Base-by-base conservation (phyloP, 1,140 invertebrate genomes). In the Psilanteris sp. region DNA sequence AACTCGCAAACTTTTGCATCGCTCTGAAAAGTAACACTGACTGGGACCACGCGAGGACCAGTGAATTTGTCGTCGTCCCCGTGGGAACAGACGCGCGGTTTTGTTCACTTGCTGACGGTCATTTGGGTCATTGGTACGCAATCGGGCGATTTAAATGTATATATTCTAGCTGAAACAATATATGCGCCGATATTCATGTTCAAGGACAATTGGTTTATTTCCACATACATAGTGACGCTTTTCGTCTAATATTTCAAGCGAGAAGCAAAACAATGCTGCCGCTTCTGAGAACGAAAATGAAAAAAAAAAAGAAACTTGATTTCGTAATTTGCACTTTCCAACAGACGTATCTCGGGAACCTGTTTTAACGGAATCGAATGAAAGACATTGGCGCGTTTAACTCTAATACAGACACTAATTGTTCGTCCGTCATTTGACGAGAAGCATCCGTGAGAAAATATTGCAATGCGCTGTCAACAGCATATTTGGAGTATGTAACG, bases 371-470 rank as follows among this genome's bases (percentile, higher is more conserved):
- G 55, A 64, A 50, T 64, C 50, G 29, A 70, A 36, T 57, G 54
- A 70, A 76, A 76, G 64, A 68, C 64, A 76, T 50, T 50, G 34
- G 64, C 34, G 50, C 48, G 39, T 68, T 68, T 68, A 62, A 22
- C 57, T 18, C 50, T 68, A 68, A 75, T 68, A 64, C 55, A 68
- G 55, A 68, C 64, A 66, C 48, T 70, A 76, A 75, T 75, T 76
- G 72, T 61, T 9, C 41, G 64, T 75, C 57, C 57, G 57, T 64
- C 52, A 70, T 70, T 76, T 76, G 41, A 70, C 59, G 59, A 70
- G 52, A 34, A 64, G 43, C 52, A 76, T 68, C 64, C 64, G 72
- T 76, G 72, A 64, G 72, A 76, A 76, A 70, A 70, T 76, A 57
- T 57, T 55, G 39, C 64, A 24, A 34, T 54, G 32, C 4, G 27